Base-by-base conservation (phyloP, 2,113 vertebrate genomes). In the Pomatorhinus ruficollis region DNA sequence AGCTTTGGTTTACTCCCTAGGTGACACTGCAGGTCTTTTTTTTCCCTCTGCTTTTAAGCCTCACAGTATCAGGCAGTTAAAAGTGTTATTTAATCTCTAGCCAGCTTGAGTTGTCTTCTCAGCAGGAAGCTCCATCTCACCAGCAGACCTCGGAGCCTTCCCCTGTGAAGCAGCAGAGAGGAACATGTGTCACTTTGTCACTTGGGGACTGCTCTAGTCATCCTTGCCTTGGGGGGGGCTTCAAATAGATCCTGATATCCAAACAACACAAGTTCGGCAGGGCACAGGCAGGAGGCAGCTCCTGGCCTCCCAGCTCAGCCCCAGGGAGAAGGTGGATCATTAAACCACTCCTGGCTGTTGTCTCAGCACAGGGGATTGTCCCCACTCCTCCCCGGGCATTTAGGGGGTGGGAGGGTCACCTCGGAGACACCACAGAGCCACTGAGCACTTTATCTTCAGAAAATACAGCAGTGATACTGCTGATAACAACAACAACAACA, bases 21-120 rank as follows among this genome's bases (percentile, higher is more conserved):
- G 85, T 88, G 88, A 94, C 90, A 75, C 86, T 60, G 59, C 60
- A 44, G 44, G 76, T 31, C 28, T 24, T 42, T 76, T 40, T 75
- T 87, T 69, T 8, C 2, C 1, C 4, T 3, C 9, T 82, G 76
- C 66, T 93, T 96, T 78, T 60, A 81, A 92, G 75, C 68, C 33
- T 83, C 88, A 78, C 84, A 95, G 56, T 87, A 49, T 72, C 91
- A 90, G 78, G 71, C 79, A 77, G 78, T 90, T 95, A 88, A 85
- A 92, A 95, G 59, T 28, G 24, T 69, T 87, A 60, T 95, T 95
- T 97, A 65, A 96, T 96, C 90, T 96, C 88, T 5, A 47, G 84
- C 93, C 93, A 96, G 60, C 82, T 59, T 31, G 30, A 94, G 82
- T 39, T 83, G 91, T 87, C 86, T 57, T 54, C 90, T 74, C 87